These are phyloP conservation scores for Globodera ellingtonae DNA, from an alignment of 1,140 invertebrate genomes.

Conservation along the genomic window DNA sequence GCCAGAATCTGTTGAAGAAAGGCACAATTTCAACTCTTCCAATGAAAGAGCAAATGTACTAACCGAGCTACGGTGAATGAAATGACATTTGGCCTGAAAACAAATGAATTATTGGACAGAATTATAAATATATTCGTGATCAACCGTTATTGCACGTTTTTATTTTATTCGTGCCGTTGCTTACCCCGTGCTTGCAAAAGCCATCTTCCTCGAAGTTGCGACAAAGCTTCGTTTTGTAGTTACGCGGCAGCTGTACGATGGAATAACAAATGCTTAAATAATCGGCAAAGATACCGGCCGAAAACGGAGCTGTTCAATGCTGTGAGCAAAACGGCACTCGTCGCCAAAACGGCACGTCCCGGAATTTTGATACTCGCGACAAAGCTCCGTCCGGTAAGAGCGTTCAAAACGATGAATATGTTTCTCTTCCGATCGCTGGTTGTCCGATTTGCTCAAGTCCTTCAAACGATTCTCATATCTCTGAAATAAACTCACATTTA, in stretches of 20 bases:
- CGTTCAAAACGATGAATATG: background rate
- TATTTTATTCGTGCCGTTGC: background rate
- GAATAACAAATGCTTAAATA: constrained; percentile 3
- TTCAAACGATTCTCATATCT: background rate
- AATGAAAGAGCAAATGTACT: background rate
- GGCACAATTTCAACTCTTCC: too few relatives aligned
- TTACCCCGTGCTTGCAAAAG: constrained; percentile 11
- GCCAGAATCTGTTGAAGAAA: background rate
- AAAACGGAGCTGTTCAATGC: background rate
- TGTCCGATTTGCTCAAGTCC: constrained; percentile 8
- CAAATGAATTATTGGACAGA: too few relatives aligned
- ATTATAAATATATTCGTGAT: too few relatives aligned
- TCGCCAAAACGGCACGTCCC: constrained; percentile 11
- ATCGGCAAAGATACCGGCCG: background rate
- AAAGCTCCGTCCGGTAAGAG: constrained; percentile 3
- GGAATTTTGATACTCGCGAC: background rate
- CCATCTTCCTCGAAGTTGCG: background rate
- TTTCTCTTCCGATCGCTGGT: constrained; percentile 1
- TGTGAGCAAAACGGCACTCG: constrained; percentile 12
- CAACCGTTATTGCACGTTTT: too few relatives aligned
- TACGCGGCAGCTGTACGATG: constrained; percentile 3
- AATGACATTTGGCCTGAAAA: background rate
- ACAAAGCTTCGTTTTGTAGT: constrained; percentile 22
- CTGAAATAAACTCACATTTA: background rate
- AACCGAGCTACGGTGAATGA: background rate